A percentile compares a stretch with the other conserved stretches of the same genome.
Conservation (phyloP, 2,113 vertebrate genomes). For the Nestor notabilis region DNA sequence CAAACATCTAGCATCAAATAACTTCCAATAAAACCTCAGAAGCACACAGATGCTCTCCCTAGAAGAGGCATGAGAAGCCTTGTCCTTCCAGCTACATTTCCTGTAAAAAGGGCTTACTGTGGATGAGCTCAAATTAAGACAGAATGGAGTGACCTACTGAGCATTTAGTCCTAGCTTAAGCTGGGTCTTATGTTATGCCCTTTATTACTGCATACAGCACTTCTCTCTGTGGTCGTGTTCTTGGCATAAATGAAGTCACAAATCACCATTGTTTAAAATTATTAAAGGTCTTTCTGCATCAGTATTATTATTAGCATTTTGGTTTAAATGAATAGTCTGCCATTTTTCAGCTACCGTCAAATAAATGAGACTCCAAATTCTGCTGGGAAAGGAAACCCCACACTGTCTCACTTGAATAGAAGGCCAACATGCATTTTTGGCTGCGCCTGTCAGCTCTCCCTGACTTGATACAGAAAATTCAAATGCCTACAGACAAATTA, state of each 20-base stretch:
- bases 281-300: conserved; percentile 18
- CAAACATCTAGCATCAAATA: neutral
- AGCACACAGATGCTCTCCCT: neutral
- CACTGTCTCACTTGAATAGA: conserved; percentile 19
- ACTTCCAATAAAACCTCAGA: neutral
- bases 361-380: conserved; percentile 22
- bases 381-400: conserved; percentile 36
- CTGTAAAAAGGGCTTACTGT: neutral
- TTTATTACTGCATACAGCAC: neutral
- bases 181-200: neutral
- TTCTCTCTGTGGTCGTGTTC: neutral
- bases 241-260: conserved; percentile 36
- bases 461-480: conserved; percentile 17
- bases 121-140: conserved; percentile 25
- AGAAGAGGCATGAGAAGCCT: neutral
- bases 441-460: neutral
- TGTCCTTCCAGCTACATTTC: neutral
- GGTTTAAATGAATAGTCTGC: conserved; percentile 27
- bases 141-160: neutral
- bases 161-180: neutral
- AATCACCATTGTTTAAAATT: conserved; percentile 39
- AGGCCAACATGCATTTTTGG: conserved; percentile 24
- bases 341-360: conserved; percentile 15
- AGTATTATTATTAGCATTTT: conserved; percentile 38
- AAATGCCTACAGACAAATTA: conserved; percentile 51